These are phyloP conservation scores for Oreamnos americanus DNA, from an alignment of 2,113 vertebrate species.

Conservation along the genomic window DNA sequence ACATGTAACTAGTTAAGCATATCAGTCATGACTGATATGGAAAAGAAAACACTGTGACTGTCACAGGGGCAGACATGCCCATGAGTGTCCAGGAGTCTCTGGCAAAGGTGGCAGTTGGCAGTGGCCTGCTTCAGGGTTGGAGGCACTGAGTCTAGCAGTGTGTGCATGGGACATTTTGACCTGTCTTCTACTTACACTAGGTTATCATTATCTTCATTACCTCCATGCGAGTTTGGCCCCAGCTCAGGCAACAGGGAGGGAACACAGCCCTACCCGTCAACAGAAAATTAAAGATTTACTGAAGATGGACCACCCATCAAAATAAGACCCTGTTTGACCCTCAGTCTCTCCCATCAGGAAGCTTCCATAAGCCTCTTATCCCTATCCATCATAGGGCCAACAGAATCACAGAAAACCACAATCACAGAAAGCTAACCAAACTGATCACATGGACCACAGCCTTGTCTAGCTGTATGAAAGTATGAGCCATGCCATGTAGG, in stretches of 20 bases:
- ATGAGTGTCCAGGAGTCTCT: not conserved
- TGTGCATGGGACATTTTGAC: not conserved
- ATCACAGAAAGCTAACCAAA: not conserved
- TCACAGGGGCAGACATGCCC: not conserved
- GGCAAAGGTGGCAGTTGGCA: accelerated
- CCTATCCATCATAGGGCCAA: not conserved
- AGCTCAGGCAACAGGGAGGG: not conserved
- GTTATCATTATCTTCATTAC: not conserved
- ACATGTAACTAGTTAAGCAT: not conserved
- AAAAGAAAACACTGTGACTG: not conserved
- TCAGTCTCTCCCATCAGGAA: not conserved
- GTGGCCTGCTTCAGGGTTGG: not conserved
- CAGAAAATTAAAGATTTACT: not conserved
- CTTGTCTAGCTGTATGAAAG: not conserved
- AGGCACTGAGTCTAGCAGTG: not conserved
- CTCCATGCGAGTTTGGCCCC: not conserved
- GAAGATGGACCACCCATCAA: not conserved
- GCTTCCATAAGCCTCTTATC: not conserved
- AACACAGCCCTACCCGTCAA: not conserved
- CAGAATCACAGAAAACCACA: not conserved
- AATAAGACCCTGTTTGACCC: not conserved
- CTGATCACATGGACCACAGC: not conserved
- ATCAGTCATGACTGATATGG: not conserved
- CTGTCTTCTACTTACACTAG: not conserved
- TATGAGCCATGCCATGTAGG: not conserved